Evolutionary conservation across 2,888 invertebrate genomes (phyloP).

Genomic region (Apotomis betuletana): DNA sequence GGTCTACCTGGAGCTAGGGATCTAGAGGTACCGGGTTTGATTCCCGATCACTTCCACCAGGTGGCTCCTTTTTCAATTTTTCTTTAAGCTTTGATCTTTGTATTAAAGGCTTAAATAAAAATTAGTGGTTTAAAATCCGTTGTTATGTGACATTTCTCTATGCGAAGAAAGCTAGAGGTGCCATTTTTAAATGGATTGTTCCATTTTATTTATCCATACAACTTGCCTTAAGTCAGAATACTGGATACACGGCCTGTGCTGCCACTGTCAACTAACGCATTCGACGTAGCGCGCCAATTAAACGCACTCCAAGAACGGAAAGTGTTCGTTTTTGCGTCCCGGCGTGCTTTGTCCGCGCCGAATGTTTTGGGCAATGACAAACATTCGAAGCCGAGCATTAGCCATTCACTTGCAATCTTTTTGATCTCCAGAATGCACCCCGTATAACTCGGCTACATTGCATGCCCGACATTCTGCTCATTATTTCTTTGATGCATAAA

Average conservation of each 20-base stretch:
- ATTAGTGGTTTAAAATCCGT: too few relatives aligned
- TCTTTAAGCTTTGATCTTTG: too few relatives aligned
- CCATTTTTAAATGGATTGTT: too few relatives aligned
- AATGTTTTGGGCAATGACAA: slow-evolving; percentile 66
- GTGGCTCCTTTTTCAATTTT: too few relatives aligned
- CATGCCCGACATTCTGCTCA: slow-evolving; percentile 36
- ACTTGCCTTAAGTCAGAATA: slow-evolving; percentile 7
- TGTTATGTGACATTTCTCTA: too few relatives aligned
- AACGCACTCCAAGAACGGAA: slow-evolving; percentile 65
- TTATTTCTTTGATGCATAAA: slow-evolving; percentile 39
- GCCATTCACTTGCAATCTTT: slow-evolving; percentile 64
- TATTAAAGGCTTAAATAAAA: too few relatives aligned
- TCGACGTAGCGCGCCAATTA: slow-evolving; percentile 64
- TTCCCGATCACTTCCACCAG: too few relatives aligned
- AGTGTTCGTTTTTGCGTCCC: slow-evolving; percentile 67
- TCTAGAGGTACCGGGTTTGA: too few relatives aligned
- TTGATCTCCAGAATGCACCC: slow-evolving; percentile 58
- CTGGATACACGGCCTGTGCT: slow-evolving; percentile 22
- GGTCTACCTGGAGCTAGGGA: too few relatives aligned
- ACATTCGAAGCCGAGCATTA: slow-evolving; percentile 63
- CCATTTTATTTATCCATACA: too few relatives aligned
- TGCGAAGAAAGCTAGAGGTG: too few relatives aligned
- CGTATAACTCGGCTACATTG: slow-evolving; percentile 49
- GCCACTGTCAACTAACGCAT: slow-evolving; percentile 46
- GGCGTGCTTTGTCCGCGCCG: slow-evolving; percentile 70